Evolutionary conservation across 2,113 vertebrate species (phyloP).

Genomic region (Prionailurus bengalensis): DNA sequence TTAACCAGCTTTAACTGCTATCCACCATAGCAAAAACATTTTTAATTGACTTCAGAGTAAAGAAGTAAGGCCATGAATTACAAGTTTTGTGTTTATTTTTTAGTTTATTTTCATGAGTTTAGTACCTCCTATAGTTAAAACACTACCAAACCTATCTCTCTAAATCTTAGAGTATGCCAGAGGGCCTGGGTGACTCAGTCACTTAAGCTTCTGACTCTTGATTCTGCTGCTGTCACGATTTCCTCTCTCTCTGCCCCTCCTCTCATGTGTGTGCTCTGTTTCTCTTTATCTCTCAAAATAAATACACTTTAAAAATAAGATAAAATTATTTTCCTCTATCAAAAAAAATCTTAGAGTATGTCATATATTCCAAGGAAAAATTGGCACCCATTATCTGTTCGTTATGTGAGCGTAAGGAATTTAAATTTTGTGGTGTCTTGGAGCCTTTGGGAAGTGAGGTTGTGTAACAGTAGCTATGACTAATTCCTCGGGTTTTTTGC

Average conservation of each 20-base stretch:
- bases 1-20: too few relatives aligned
- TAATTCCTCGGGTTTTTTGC: constrained; percentile 34
- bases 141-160: background rate
- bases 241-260: too few relatives aligned
- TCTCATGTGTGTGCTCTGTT: too few relatives aligned
- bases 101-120: constrained; percentile 38
- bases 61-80: background rate
- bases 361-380: background rate
- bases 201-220: too few relatives aligned
- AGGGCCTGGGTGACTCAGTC: too few relatives aligned
- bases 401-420: constrained; percentile 4
- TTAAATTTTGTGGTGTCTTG: constrained; percentile 46
- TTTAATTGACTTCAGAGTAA: constrained; percentile 23
- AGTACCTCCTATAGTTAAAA: constrained; percentile 21
- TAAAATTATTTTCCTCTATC: too few relatives aligned
- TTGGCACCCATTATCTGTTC: background rate
- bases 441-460: background rate
- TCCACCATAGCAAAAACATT: background rate
- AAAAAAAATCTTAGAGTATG: background rate
- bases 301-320: too few relatives aligned
- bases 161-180: background rate
- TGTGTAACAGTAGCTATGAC: background rate
- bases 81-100: constrained; percentile 30
- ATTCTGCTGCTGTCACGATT: too few relatives aligned
- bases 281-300: too few relatives aligned